Evolutionary conservation across 2,888 invertebrate genomes (phyloP).

Genomic region (Agriopis marginaria): DNA sequence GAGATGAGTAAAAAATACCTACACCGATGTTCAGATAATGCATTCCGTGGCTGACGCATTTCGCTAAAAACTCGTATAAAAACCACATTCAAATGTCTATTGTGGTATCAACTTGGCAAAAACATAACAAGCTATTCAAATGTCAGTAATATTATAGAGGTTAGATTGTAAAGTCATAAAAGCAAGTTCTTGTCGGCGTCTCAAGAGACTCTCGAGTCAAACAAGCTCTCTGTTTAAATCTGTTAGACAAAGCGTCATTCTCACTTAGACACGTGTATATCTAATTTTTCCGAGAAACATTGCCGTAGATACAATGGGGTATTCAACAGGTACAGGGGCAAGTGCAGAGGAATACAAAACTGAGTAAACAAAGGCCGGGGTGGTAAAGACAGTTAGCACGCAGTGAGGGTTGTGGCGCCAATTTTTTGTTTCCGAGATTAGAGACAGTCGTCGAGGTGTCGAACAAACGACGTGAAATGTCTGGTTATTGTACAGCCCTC

Average conservation of each 20-base stretch:
- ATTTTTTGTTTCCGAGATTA: conserved; percentile 75
- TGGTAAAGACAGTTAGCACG: conserved; percentile 67
- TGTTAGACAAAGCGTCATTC: conserved; percentile 53
- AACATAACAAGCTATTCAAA: conserved; percentile 22
- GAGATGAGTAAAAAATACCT: conserved; percentile 48
- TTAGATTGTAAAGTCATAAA: conserved; percentile 46
- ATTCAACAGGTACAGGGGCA: conserved; percentile 72
- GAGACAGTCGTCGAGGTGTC: conserved; percentile 68
- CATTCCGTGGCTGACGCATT: conserved; percentile 38
- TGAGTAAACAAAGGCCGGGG: conserved; percentile 65
- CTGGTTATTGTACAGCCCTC: conserved; percentile 78
- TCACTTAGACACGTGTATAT: conserved; percentile 64
- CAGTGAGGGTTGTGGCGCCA: conserved; percentile 78
- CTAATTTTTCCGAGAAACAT: conserved; percentile 68
- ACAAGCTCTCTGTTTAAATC: conserved; percentile 51
- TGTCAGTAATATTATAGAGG: conserved; percentile 22
- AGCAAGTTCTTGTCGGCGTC: conserved; percentile 48
- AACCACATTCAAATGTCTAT: conserved; percentile 28
- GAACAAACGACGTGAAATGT: conserved; percentile 80
- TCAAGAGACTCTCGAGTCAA: conserved; percentile 53
- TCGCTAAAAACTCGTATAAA: conserved; percentile 22
- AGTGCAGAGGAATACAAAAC: conserved; percentile 55
- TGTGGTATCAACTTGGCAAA: conserved; percentile 13
- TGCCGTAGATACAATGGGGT: conserved; percentile 51
- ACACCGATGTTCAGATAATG: conserved; percentile 30